Evolutionary conservation across 2,113 vertebrate genomes (phyloP).

Genomic region (Ascaphus truei): DNA sequence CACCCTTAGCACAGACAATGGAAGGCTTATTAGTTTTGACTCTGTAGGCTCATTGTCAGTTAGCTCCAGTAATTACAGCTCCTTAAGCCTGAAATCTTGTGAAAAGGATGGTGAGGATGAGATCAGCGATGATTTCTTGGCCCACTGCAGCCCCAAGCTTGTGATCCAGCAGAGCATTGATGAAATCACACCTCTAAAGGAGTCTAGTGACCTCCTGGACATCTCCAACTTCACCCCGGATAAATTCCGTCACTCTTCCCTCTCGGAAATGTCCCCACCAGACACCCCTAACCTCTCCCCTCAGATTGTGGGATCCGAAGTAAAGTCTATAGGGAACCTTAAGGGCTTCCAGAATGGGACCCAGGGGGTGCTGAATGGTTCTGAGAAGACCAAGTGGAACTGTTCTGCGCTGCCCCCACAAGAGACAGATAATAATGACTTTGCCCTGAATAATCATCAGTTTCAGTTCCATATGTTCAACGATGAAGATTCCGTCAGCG

Average conservation of each 20-base stretch:
- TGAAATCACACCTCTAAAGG: slow-evolving; percentile 89
- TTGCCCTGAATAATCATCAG: slow-evolving; percentile 83
- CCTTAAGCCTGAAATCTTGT: slow-evolving; percentile 91
- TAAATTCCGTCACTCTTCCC: slow-evolving; percentile 93
- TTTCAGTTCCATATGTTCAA: slow-evolving; percentile 93
- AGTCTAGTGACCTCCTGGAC: slow-evolving; percentile 94
- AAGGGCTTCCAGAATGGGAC: slow-evolving; percentile 81
- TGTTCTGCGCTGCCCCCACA: slow-evolving; percentile 75
- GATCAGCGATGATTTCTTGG: slow-evolving; percentile 90
- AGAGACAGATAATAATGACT: slow-evolving; percentile 75
- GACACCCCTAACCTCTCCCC: slow-evolving; percentile 95
- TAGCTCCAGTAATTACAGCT: slow-evolving; percentile 93
- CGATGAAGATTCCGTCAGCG: slow-evolving; percentile 77
- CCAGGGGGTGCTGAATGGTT: slow-evolving; percentile 67
- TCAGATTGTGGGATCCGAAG: slow-evolving; percentile 81
- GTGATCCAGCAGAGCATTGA: slow-evolving; percentile 97
- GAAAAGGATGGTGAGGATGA: slow-evolving; percentile 93
- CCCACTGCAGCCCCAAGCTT: slow-evolving; percentile 96
- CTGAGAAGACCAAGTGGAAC: slow-evolving; percentile 87
- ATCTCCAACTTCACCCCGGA: slow-evolving; percentile 98
- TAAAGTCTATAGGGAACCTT: slow-evolving; percentile 74
- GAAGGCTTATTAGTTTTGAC: slow-evolving; percentile 94
- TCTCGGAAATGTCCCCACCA: slow-evolving; percentile 93
- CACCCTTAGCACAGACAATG: slow-evolving; percentile 84
- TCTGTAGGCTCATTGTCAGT: slow-evolving; percentile 91